A percentile compares a stretch with the other conserved stretches of the same genome.
Evolutionary conservation across 2,113 vertebrate species (phyloP).

Genomic region (Leuciscus idus): DNA sequence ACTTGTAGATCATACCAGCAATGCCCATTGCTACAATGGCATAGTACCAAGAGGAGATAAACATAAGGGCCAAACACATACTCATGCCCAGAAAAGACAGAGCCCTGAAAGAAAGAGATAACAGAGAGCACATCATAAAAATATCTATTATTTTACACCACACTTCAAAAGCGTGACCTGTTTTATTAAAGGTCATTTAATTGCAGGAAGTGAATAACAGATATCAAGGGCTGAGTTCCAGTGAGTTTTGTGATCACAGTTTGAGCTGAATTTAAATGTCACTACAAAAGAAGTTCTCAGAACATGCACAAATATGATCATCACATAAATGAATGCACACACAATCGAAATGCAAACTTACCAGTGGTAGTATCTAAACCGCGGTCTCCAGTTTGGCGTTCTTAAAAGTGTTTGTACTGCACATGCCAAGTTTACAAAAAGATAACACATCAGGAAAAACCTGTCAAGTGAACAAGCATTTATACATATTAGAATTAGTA

Average conservation of each 20-base stretch:
- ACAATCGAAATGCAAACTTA: constrained; percentile 67
- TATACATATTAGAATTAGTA: background rate
- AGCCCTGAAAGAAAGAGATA: constrained; percentile 75
- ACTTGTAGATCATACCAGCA: constrained; percentile 99
- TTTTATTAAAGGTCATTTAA: background rate
- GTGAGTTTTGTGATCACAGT: background rate
- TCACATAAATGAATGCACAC: background rate
- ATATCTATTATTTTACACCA: background rate
- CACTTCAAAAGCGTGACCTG: background rate
- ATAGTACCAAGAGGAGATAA: constrained; percentile 98
- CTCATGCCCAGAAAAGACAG: constrained; percentile 98
- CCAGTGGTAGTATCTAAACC: constrained; percentile 98
- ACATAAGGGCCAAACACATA: constrained; percentile 96
- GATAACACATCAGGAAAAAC: constrained; percentile 99
- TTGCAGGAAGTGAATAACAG: background rate
- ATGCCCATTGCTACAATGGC: constrained; percentile 96
- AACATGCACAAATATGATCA: background rate
- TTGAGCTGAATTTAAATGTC: background rate
- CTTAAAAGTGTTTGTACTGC: constrained; percentile 94
- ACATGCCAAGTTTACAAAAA: constrained; percentile 97
- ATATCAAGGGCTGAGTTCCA: background rate
- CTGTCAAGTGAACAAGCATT: constrained; percentile 68
- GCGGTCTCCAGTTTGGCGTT: constrained; percentile 96
- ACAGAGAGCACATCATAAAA: background rate
- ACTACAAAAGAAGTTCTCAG: background rate